Evolutionary conservation across 2,888 invertebrate genomes (phyloP).

Genomic region (Sarcophaga carnaria): DNA sequence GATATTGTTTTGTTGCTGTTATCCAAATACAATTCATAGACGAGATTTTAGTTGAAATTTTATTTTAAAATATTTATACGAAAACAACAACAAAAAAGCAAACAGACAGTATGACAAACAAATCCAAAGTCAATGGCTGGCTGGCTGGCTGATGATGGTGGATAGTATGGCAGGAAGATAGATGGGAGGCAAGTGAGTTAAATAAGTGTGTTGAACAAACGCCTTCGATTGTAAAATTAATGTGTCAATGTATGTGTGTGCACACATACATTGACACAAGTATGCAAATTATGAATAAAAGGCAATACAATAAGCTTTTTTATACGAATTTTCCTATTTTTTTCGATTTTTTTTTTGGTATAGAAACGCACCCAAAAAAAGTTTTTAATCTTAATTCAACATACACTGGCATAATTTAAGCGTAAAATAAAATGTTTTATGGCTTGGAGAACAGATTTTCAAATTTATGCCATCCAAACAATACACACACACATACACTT

Average conservation of each 20-base stretch:
- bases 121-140: no score
- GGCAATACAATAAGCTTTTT: not conserved
- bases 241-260: not conserved
- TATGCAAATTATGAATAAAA: slow-evolving; percentile 24
- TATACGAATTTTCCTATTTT: no score
- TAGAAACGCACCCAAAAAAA: slow-evolving; percentile 61
- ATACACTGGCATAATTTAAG: slow-evolving; percentile 26
- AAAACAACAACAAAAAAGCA: not conserved
- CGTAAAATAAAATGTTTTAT: slow-evolving; percentile 52
- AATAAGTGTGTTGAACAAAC: not conserved
- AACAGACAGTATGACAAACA: not conserved
- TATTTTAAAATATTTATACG: slow-evolving; percentile 4
- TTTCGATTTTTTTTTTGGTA: no score
- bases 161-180: no score
- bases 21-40: not conserved
- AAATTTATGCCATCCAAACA: slow-evolving; percentile 11
- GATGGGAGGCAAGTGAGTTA: not conserved
- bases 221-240: slow-evolving; percentile 33
- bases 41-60: slow-evolving; percentile 15
- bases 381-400: slow-evolving; percentile 43
- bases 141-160: no score
- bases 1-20: not conserved
- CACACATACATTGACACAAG: not conserved
- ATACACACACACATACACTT: not conserved
- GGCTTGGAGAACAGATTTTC: slow-evolving; percentile 56